Evolutionary conservation across 1,140 invertebrate species (phyloP).

Genomic region (Helicoverpa zea): DNA sequence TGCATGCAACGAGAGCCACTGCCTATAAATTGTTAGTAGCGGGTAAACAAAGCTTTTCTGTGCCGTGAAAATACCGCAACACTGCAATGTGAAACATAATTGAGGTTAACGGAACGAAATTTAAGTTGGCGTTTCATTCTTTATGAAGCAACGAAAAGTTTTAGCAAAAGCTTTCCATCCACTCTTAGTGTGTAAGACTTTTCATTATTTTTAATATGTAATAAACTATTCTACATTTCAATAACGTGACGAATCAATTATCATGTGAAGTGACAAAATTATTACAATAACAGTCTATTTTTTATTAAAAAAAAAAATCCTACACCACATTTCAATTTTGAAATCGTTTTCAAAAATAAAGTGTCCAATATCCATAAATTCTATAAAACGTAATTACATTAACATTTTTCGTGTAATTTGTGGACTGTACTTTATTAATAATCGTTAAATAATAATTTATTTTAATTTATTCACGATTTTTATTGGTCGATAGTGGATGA

Average conservation of each 20-base stretch:
- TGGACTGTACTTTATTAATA: constrained; percentile 22
- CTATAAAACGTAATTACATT: not conserved
- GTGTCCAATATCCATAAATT: constrained; percentile 37
- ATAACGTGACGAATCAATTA: constrained; percentile 15
- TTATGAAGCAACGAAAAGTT: constrained; percentile 12
- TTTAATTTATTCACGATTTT: constrained; percentile 50
- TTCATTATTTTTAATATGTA: not conserved
- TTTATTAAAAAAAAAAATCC: constrained; percentile 4
- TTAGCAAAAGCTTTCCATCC: not conserved
- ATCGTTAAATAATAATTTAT: constrained; percentile 45
- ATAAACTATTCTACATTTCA: not conserved
- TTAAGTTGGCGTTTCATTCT: constrained; percentile 34
- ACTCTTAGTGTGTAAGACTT: not conserved
- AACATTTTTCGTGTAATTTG: constrained; percentile 31
- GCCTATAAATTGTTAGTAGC: constrained; percentile 44
- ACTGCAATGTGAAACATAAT: constrained; percentile 45
- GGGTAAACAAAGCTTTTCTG: constrained; percentile 64
- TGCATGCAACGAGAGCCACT: constrained; percentile 25
- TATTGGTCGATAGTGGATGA: constrained; percentile 37
- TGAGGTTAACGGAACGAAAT: constrained; percentile 39
- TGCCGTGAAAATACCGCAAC: constrained; percentile 48
- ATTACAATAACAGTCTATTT: constrained; percentile 17
- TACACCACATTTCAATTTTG: constrained; percentile 17
- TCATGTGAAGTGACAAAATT: not conserved
- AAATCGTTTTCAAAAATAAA: not conserved